Conservation (phyloP, 37 sponge, comb jelly and placozoan genomes). For the Amphimedon queenslandica region DNA sequence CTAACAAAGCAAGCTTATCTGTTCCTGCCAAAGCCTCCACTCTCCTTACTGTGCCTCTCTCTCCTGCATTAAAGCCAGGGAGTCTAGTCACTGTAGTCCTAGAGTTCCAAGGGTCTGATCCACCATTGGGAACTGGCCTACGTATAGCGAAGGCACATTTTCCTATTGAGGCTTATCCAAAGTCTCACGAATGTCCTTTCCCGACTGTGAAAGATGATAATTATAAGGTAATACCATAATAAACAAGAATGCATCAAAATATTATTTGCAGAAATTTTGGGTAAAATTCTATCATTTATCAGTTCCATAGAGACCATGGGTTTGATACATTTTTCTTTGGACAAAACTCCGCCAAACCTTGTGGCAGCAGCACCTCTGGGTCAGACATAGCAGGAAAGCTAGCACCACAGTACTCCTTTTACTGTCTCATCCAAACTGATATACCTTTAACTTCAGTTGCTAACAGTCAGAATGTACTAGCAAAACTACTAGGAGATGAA, state of each 20-base stretch:
- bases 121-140: slow-evolving; percentile 36
- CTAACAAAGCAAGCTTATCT: slow-evolving; percentile 40
- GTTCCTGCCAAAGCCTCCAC: slow-evolving; percentile 29
- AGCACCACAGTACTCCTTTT: slow-evolving; percentile 43
- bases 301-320: slow-evolving; percentile 45
- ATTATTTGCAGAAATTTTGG: background rate
- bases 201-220: slow-evolving; percentile 59
- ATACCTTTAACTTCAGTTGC: slow-evolving; percentile 16
- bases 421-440: slow-evolving; percentile 18
- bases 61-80: slow-evolving; percentile 13
- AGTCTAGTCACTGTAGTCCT: slow-evolving; percentile 48
- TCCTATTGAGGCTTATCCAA: slow-evolving; percentile 65
- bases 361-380: slow-evolving; percentile 20
- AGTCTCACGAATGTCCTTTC: slow-evolving; percentile 50
- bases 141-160: slow-evolving; percentile 40
- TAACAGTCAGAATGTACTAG: slow-evolving; percentile 33
- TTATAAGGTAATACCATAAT: slow-evolving; percentile 28
- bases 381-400: slow-evolving; percentile 29
- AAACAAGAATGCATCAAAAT: background rate
- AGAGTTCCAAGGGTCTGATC: slow-evolving; percentile 26
- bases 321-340: slow-evolving; percentile 59
- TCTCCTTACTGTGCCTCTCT: slow-evolving; percentile 38
- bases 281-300: background rate
- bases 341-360: slow-evolving; percentile 13
- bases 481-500: slow-evolving; percentile 40